These are phyloP conservation scores for Passer montanus DNA, from an alignment of 2,113 vertebrate genomes.

Conservation along the genomic window DNA sequence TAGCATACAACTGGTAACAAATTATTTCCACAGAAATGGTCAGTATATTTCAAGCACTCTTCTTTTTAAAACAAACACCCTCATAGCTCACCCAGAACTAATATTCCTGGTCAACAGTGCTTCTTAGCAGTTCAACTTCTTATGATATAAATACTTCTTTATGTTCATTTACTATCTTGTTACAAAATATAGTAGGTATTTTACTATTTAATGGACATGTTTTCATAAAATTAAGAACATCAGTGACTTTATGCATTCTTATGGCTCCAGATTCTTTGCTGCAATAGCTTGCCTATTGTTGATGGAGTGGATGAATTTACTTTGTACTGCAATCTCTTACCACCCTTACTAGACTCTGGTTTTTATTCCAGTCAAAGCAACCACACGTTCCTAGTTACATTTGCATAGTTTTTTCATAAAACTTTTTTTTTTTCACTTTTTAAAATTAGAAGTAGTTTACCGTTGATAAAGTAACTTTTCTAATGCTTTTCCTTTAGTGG, in stretches of 20 bases:
- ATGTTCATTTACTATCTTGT: not conserved
- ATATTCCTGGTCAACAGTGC: not conserved
- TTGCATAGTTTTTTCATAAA: not conserved
- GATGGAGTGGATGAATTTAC: not conserved
- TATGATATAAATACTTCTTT: not conserved
- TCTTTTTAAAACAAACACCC: not conserved
- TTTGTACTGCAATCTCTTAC: not conserved
- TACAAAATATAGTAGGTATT: not conserved
- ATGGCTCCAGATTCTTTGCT: not conserved
- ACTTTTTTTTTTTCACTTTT: not conserved
- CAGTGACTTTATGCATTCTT: not conserved
- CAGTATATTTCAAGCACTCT: not conserved
- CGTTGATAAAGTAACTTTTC: not conserved
- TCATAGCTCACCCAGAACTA: not conserved
- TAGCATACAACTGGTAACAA: not conserved
- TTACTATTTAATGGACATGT: not conserved
- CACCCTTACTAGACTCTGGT: fast-evolving
- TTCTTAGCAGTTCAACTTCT: not conserved
- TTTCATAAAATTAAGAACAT: not conserved
- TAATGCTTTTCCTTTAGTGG: not conserved
- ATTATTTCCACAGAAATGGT: not conserved
- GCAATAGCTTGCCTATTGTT: not conserved
- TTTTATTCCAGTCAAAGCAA: not conserved
- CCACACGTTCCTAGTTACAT: not conserved
- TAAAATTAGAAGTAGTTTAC: not conserved